Conservation (phyloP, 2,888 invertebrate genomes). For the Drosophila acutilabella region DNA sequence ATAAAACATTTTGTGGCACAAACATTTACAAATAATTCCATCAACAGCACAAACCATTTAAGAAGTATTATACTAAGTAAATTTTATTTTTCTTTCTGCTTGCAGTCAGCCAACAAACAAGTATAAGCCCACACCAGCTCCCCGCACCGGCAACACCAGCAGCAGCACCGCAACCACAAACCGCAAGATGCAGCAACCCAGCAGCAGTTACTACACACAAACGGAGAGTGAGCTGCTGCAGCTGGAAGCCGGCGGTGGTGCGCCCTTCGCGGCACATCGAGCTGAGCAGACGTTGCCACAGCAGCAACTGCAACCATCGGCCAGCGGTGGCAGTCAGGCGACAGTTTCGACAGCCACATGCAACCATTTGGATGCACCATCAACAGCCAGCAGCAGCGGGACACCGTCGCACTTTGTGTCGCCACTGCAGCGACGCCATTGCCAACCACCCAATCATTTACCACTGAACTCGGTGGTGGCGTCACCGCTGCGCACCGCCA, state of each 20-base stretch:
- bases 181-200: constrained; percentile 79
- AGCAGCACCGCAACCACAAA: constrained; percentile 32
- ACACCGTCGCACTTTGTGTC: constrained; percentile 79
- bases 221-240: constrained; percentile 84
- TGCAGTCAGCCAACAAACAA: constrained; percentile 28
- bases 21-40: too few species aligned
- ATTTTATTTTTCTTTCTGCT: not conserved
- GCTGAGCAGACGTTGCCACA: constrained; percentile 44
- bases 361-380: constrained; percentile 71
- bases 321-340: constrained; percentile 38
- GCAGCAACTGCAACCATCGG: constrained; percentile 52
- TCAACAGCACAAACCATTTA: too few species aligned
- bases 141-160: constrained; percentile 31
- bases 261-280: constrained; percentile 67
- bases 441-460: constrained; percentile 78
- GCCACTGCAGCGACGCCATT: constrained; percentile 85
- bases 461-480: constrained; percentile 80
- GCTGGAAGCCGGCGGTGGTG: constrained; percentile 78
- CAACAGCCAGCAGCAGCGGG: constrained; percentile 65
- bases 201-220: constrained; percentile 84
- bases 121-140: constrained; percentile 58
- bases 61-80: not conserved
- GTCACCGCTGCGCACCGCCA: constrained; percentile 82
- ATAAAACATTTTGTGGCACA: not conserved
- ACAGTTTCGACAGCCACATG: constrained; percentile 40